These are phyloP conservation scores for Oasisia sp. DNA, from an alignment of 2,888 invertebrate species.

Conservation along the genomic window DNA sequence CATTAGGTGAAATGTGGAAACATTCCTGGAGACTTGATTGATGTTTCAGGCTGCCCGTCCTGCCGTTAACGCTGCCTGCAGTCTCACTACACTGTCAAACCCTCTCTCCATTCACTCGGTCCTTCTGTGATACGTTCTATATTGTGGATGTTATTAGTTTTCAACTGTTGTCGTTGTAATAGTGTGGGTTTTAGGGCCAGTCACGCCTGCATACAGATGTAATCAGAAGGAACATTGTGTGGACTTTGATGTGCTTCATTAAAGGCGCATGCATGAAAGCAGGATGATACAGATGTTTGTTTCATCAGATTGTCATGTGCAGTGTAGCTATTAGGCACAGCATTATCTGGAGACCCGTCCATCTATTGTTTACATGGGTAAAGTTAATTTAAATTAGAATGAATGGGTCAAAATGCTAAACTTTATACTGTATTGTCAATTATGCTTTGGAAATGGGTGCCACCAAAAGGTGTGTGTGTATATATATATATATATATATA, in stretches of 20 bases:
- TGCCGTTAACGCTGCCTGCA: not conserved
- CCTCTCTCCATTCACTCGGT: not conserved
- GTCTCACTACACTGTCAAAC: not conserved
- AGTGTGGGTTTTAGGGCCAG: not conserved
- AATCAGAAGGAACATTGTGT: not conserved
- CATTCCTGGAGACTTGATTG: constrained; percentile 5
- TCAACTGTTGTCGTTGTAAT: not conserved
- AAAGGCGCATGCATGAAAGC: not conserved
- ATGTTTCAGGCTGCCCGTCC: not conserved
- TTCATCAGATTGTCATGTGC: not conserved
- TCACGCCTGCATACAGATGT: not conserved
- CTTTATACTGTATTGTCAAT: too few relatives aligned
- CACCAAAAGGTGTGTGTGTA: too few relatives aligned
- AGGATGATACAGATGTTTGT: not conserved
- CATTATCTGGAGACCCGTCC: too few relatives aligned
- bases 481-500: too few relatives aligned
- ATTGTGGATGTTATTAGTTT: not conserved
- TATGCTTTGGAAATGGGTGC: too few relatives aligned
- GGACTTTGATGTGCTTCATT: not conserved
- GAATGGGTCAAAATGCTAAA: too few relatives aligned
- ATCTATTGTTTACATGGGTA: too few relatives aligned
- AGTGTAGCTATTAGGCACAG: too few relatives aligned
- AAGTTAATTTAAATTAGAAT: too few relatives aligned
- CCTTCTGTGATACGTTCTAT: not conserved
- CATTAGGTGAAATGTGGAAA: not conserved